These are phyloP conservation scores for Amphipyra berbera DNA, from an alignment of 2,888 invertebrate species.

Conservation along the genomic window DNA sequence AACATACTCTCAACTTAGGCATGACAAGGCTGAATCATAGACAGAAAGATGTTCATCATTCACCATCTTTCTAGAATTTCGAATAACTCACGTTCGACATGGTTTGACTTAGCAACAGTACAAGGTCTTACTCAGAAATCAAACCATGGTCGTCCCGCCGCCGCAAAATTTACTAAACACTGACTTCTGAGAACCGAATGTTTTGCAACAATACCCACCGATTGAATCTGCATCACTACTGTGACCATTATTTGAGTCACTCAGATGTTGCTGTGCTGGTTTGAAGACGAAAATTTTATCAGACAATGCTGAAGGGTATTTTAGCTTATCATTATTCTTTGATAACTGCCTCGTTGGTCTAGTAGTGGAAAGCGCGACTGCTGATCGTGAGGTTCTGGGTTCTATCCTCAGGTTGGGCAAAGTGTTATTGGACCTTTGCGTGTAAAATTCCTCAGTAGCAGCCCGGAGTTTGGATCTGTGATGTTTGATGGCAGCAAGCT, in stretches of 20 bases:
- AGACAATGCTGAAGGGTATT: too few species aligned
- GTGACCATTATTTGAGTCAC: slow-evolving; percentile 20
- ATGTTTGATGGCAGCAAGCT: too few species aligned
- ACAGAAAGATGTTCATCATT: not conserved
- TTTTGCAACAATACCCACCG: slow-evolving; percentile 54
- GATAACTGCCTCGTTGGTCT: too few species aligned
- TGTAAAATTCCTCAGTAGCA: too few species aligned
- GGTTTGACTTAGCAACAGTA: slow-evolving; percentile 28
- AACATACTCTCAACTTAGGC: too few species aligned
- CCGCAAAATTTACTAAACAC: slow-evolving; percentile 54
- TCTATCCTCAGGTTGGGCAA: too few species aligned
- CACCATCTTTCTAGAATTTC: slow-evolving; percentile 9
- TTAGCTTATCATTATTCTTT: too few species aligned
- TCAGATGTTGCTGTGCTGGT: slow-evolving; percentile 25
- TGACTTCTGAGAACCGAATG: slow-evolving; percentile 52
- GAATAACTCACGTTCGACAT: not conserved
- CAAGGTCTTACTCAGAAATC: slow-evolving; percentile 36
- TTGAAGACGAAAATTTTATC: not conserved
- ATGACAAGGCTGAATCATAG: not conserved
- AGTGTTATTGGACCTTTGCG: too few species aligned
- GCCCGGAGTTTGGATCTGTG: too few species aligned
- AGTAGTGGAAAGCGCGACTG: too few species aligned
- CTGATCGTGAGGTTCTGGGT: too few species aligned
- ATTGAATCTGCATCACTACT: slow-evolving; percentile 30
- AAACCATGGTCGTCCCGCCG: slow-evolving; percentile 20